Percentiles rank a stretch among this genome's conserved stretches.
Conservation (phyloP, 2,888 invertebrate genomes). For the Acanthoscelides obtectus region DNA sequence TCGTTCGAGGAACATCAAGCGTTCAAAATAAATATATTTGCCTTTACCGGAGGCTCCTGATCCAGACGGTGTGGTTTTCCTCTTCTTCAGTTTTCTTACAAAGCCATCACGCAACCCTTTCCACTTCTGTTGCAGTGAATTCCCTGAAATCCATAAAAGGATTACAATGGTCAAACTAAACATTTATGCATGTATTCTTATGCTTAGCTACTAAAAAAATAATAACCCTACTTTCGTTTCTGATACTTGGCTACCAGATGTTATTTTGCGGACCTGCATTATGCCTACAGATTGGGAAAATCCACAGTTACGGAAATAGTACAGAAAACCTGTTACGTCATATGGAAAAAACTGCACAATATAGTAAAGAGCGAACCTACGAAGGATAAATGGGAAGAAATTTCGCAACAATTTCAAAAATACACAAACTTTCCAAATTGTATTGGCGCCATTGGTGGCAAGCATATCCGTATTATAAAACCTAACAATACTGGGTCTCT, state of each 20-base stretch:
- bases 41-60: neutral
- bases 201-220: too few relatives aligned
- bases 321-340: neutral
- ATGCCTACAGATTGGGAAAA: neutral
- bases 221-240: neutral
- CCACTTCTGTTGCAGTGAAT: neutral
- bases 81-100: neutral
- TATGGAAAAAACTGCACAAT: slow-evolving; percentile 1
- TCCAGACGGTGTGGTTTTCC: neutral
- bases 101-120: neutral
- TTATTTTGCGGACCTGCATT: neutral
- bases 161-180: too few relatives aligned
- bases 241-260: slow-evolving; percentile 1
- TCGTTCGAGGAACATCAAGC: neutral
- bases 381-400: slow-evolving; percentile 14
- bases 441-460: slow-evolving; percentile 16
- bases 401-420: slow-evolving; percentile 14
- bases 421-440: slow-evolving; percentile 20
- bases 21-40: neutral
- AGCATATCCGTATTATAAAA: slow-evolving; percentile 15
- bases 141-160: too few relatives aligned
- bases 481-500: slow-evolving; percentile 17
- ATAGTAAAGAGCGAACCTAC: slow-evolving; percentile 1
- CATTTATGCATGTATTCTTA: neutral
- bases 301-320: slow-evolving; percentile 1